These are phyloP conservation scores for Danaus chrysippus DNA, from an alignment of 2,888 invertebrate genomes.

Conservation along the genomic window DNA sequence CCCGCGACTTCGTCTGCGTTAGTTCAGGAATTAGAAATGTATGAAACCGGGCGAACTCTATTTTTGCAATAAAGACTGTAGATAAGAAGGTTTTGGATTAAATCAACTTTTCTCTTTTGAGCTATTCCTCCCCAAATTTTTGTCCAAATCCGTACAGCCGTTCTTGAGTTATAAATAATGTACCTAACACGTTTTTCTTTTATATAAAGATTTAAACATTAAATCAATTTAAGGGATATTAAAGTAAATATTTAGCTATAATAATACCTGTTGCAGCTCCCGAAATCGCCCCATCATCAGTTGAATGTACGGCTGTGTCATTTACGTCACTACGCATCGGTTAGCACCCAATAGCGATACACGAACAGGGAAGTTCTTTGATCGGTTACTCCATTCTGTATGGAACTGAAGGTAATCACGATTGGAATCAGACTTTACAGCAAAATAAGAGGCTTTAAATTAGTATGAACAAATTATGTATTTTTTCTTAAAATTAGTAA, in stretches of 20 bases:
- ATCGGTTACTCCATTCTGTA: slow-evolving; percentile 91
- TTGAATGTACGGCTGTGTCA: slow-evolving; percentile 86
- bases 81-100: no score
- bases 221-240: no score
- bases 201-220: not conserved
- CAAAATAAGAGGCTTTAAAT: not conserved
- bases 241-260: not conserved
- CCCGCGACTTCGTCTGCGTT: no score
- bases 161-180: no score
- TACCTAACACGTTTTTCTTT: no score
- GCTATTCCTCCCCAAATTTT: no score
- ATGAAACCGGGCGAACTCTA: no score
- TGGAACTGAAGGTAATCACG: slow-evolving; percentile 74
- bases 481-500: not conserved
- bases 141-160: no score
- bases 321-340: slow-evolving; percentile 88
- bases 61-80: no score
- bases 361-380: slow-evolving; percentile 85
- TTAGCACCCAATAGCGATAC: slow-evolving; percentile 84
- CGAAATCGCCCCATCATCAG: slow-evolving; percentile 86
- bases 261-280: slow-evolving; percentile 80
- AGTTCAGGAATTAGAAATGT: no score
- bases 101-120: no score
- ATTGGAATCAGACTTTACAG: not conserved
- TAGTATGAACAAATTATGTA: not conserved